Evolutionary conservation across 2,888 invertebrate species (phyloP).

Genomic region (Azorinus chamasolen): DNA sequence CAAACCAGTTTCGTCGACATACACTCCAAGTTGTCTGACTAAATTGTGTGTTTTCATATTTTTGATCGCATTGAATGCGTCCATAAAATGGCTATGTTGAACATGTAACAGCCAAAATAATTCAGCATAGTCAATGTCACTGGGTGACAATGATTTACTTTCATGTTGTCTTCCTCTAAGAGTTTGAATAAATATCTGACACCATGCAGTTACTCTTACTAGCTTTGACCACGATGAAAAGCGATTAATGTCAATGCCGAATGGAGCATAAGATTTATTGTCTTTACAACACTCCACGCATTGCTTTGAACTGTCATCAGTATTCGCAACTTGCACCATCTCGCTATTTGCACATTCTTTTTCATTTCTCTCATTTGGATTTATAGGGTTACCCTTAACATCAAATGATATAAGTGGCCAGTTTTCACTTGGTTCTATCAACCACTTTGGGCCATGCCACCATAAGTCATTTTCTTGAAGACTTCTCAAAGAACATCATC

Average conservation of each 20-base stretch:
- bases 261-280: background rate
- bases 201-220: constrained; percentile 22
- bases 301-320: constrained; percentile 1
- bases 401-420: constrained; percentile 12
- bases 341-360: background rate
- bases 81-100: constrained; percentile 11
- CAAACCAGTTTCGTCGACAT: background rate
- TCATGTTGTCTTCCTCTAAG: background rate
- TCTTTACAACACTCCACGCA: background rate
- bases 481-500: background rate
- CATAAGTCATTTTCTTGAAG: too few relatives aligned
- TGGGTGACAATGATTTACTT: constrained; percentile 6
- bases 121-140: constrained; percentile 18
- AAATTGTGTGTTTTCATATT: constrained; percentile 8
- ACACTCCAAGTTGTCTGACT: constrained; percentile 11
- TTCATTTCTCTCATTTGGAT: too few relatives aligned
- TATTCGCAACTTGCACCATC: background rate
- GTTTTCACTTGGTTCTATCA: too few relatives aligned
- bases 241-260: constrained; percentile 11
- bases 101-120: background rate
- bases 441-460: too few relatives aligned
- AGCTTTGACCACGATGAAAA: constrained; percentile 22
- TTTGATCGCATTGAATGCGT: constrained; percentile 13
- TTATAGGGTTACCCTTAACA: too few relatives aligned
- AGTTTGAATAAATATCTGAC: constrained; percentile 6